Evolutionary conservation across 2,888 invertebrate species (phyloP), one percentile per base, ranked within the genome.

Genomic region (Pinctada fucata): DNA sequence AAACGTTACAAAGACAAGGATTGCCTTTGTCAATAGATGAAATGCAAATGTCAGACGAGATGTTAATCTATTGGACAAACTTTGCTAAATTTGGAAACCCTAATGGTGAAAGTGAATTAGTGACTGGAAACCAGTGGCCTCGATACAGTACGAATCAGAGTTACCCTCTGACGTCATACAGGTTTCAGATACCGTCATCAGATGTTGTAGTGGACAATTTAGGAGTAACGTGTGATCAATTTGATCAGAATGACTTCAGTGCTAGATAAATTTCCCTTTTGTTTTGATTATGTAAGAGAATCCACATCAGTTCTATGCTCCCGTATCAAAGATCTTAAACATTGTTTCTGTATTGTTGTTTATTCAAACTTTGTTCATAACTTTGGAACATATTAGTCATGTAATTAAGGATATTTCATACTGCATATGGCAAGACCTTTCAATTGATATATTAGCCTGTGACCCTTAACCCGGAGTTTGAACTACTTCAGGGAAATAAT

Each of bases 21-120:
- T 79, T 80, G 47, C 66, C 78, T n/a, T 82, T 79, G 72, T 81
- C 78, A 4, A 67, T 66, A 48, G 79, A 74, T 13, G 86, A 85
- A 13, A 78, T 80, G 13, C 68, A 74, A 1, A 48, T 88, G 2
- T 82, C 84, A 48, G 76, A 78, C 31, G 75, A 78, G 49, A 79
- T 87, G 76, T 81, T 85, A 45, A 69, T 74, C 4, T 87, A 87
- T 79, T 89, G 89, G 88, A 84, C 87, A 48, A 88, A 86, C 76
- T 90, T 90, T 75, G 88, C 88, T 5, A 88, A 88, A 79, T 78
- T 83, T 58, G 88, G 87, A 79, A 81, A 83, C 68, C 86, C 86
- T 8, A 86, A 86, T 71, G 76, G 81, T 31, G 72, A 71, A 48
- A 49, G 31, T 1, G 66, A 66, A 31, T 45, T 6, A 5, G 69